Evolutionary conservation across 2,797 vertebrate genomes (phyloP).

Genomic region (Hoplostethus mediterraneus): DNA sequence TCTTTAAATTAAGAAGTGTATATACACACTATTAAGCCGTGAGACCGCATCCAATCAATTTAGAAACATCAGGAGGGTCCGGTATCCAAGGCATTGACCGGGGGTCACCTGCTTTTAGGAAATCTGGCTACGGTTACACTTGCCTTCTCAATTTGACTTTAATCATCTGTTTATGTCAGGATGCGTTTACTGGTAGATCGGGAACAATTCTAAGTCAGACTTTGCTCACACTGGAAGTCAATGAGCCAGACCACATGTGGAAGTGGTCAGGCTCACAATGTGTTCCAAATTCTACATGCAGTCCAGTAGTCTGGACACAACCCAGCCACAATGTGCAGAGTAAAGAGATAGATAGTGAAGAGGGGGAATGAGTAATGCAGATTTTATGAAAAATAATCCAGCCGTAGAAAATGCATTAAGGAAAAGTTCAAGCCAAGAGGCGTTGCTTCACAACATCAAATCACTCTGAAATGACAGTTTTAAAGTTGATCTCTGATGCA

Average conservation of each 20-base stretch:
- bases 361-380: neutral
- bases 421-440: neutral
- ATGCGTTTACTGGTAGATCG: conserved; percentile 45
- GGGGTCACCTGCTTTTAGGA: conserved; percentile 54
- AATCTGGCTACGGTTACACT: conserved; percentile 49
- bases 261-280: conserved; percentile 25
- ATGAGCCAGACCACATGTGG: conserved; percentile 42
- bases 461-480: conserved; percentile 9
- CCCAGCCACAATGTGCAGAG: conserved; percentile 1
- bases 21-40: conserved; percentile 71
- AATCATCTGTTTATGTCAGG: conserved; percentile 18
- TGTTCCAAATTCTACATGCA: conserved; percentile 23
- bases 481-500: too few species aligned
- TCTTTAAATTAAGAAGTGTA: conserved; percentile 70
- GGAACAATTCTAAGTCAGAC: conserved; percentile 17
- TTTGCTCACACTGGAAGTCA: neutral
- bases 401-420: neutral
- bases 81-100: conserved; percentile 24
- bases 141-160: conserved; percentile 19
- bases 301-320: conserved; percentile 8
- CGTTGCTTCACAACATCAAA: conserved; percentile 3
- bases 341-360: neutral
- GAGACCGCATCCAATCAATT: conserved; percentile 69
- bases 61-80: conserved; percentile 46
- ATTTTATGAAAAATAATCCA: neutral